A percentile compares a stretch with the other conserved stretches of the same genome.
Conservation (phyloP, 2,888 invertebrate genomes). For the Agriotes lineatus region DNA sequence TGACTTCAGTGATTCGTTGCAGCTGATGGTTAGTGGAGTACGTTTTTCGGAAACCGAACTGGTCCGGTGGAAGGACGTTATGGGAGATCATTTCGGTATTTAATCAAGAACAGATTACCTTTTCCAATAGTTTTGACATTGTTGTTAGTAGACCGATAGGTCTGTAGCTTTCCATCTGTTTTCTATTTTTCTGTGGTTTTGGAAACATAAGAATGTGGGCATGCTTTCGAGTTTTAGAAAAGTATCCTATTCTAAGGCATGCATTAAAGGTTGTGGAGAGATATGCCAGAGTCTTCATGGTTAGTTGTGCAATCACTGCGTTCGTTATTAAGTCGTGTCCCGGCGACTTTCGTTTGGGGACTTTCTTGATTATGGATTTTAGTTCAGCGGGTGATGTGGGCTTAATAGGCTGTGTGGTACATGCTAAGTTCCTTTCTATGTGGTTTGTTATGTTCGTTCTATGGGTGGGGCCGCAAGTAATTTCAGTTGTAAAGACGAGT, state of each 20-base stretch:
- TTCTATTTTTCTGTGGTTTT: background rate
- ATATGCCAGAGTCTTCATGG: too few species aligned
- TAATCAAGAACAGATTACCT: background rate
- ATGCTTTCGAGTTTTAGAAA: too few species aligned
- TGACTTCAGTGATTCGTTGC: slow-evolving; percentile 3
- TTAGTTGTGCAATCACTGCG: background rate
- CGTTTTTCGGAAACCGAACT: too few species aligned
- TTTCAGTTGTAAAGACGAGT: background rate
- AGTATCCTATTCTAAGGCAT: too few species aligned
- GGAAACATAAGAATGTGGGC: background rate
- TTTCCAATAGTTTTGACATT: too few species aligned
- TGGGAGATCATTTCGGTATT: background rate
- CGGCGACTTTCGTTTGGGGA: background rate
- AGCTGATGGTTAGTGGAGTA: slow-evolving; percentile 4
- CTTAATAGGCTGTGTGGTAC: too few species aligned
- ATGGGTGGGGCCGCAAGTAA: background rate
- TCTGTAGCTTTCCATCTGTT: background rate
- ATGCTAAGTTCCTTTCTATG: background rate
- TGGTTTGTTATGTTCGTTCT: background rate
- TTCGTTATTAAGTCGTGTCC: background rate
- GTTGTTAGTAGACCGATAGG: too few species aligned
- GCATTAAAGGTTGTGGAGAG: too few species aligned
- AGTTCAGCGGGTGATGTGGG: too few species aligned
- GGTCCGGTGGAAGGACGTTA: too few species aligned
- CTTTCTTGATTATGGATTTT: background rate